Percentiles rank a stretch among this genome's conserved stretches.
Evolutionary conservation across 2,113 vertebrate species (phyloP).

Genomic region (Kryptolebias marmoratus): DNA sequence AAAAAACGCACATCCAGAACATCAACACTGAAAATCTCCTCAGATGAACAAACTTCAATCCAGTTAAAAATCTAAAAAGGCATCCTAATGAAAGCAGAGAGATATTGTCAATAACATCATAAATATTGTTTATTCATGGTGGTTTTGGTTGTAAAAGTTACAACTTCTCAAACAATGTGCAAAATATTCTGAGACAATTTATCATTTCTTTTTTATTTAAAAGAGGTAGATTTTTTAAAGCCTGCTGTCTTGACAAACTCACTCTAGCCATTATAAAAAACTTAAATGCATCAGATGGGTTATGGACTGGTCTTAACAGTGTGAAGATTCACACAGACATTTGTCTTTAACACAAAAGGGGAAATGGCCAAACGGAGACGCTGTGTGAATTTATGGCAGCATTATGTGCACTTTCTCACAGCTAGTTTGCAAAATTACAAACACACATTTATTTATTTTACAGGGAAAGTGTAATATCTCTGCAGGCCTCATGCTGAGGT

Average conservation of each 20-base stretch:
- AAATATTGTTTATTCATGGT: too few species aligned
- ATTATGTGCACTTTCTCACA: constrained; percentile 18
- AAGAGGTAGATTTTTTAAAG: neutral
- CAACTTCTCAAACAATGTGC: too few species aligned
- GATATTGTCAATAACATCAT: too few species aligned
- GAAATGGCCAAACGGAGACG: neutral
- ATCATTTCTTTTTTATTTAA: neutral
- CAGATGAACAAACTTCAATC: too few species aligned
- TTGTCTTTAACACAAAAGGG: neutral
- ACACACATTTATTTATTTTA: constrained; percentile 17
- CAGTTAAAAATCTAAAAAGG: too few species aligned
- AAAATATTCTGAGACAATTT: too few species aligned
- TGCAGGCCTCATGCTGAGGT: constrained; percentile 18
- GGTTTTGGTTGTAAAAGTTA: too few species aligned
- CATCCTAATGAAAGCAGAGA: too few species aligned
- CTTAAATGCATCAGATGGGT: neutral
- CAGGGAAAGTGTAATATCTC: constrained; percentile 36
- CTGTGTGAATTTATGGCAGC: constrained; percentile 18
- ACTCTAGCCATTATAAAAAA: neutral
- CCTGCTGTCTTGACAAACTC: neutral
- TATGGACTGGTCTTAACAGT: neutral
- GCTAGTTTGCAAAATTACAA: constrained; percentile 21
- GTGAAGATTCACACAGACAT: constrained; percentile 1
- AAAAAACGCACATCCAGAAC: too few species aligned
- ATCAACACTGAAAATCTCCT: too few species aligned